Evolutionary conservation across 2,113 vertebrate species (phyloP), one percentile per base, ranked within the genome.

Genomic region (Cavia porcellus): DNA sequence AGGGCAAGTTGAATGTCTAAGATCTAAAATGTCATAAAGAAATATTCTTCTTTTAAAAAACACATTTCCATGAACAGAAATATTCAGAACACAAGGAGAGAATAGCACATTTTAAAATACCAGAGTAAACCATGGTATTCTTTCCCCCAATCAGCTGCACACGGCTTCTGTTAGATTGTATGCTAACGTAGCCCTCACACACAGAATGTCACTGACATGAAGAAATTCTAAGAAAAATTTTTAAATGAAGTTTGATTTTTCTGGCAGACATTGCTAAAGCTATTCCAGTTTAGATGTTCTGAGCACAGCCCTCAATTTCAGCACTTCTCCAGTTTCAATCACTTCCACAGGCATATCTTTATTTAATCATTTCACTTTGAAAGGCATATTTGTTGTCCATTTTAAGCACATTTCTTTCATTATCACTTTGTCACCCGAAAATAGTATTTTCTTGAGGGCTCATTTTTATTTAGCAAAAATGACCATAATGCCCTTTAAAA

Each of bases 401-500:
- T 98, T 98, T 97, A 97, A 97, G 97, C 96, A 97, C 97, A 97
- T 98, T 98, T 97, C 96, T 98, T 98, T 97, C 97, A 97, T 98
- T 97, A 96, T 98, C 97, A 96, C 97, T 97, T 95, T 98, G 97
- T 97, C 97, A 98, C 90, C 97, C 96, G 0, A 95, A 98, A 98
- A 97, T 97, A 97, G 97, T 97, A 94, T 96, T 97, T 98, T 98
- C 98, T 97, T 92, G 90, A 96, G 96, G 97, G 96, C 94, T 97
- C 85, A 83, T 98, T 97, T 98, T 95, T 98, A 98, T 97, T 97
- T 97, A 98, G 97, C 95, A 96, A 97, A 98, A 98, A 93, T 98
- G 97, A 98, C 97, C 98, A 98, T 97, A 97, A 98, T 96, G 97
- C 97, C 97, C 97, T 98, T 98, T 98, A 97, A 95, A 98, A 98